Conservation (phyloP, 1,140 invertebrate genomes). For the Rhyacophila brunnea region DNA sequence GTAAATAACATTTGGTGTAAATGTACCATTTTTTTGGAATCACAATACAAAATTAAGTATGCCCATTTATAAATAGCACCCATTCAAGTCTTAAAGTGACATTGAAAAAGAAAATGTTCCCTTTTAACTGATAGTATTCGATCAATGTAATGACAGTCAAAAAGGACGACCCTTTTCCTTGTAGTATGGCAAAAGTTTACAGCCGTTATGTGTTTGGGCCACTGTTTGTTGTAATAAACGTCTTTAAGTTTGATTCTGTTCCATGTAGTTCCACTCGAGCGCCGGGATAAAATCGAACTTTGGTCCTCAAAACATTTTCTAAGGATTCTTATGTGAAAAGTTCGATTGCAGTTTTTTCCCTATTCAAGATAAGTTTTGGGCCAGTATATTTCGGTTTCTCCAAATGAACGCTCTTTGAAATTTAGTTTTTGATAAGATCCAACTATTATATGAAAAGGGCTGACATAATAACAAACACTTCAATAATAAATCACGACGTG, state of each 20-base stretch:
- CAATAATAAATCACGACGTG: neutral
- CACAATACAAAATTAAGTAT: no score
- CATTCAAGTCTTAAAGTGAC: no score
- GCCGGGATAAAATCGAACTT: slow-evolving; percentile 35
- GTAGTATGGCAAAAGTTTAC: slow-evolving; percentile 1
- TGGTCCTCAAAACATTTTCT: slow-evolving; percentile 34
- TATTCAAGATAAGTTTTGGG: slow-evolving; percentile 26
- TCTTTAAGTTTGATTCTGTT: slow-evolving; percentile 36
- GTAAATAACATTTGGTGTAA: no score
- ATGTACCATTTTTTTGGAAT: no score
- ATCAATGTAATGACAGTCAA: no score
- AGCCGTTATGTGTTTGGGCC: slow-evolving; percentile 17
- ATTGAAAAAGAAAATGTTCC: no score
- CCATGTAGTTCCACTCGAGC: slow-evolving; percentile 33
- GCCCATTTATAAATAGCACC: no score
- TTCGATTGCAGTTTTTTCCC: slow-evolving; percentile 35
- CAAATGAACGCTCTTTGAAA: slow-evolving; percentile 31
- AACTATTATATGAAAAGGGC: slow-evolving; percentile 13
- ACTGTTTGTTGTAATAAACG: slow-evolving; percentile 35
- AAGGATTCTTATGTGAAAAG: slow-evolving; percentile 36
- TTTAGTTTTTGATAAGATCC: slow-evolving; percentile 30
- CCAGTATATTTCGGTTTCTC: slow-evolving; percentile 26
- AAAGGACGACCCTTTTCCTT: neutral
- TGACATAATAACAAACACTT: neutral
- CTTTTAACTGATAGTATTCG: no score